These are phyloP conservation scores for Lepidothrix coronata DNA, from an alignment of 2,113 vertebrate species.

Conservation along the genomic window DNA sequence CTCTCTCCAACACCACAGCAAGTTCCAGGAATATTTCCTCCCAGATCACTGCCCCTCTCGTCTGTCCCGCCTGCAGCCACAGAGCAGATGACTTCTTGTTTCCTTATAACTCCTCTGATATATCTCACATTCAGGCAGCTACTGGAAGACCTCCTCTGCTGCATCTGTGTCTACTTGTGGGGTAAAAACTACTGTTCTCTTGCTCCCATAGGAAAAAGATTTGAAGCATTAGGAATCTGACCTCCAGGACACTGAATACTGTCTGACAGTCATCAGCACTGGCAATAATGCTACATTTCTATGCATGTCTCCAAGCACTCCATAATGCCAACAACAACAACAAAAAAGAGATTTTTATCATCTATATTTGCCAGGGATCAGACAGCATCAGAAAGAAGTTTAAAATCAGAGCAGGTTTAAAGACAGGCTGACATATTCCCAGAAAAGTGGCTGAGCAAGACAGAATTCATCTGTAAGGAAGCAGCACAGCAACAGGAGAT, in stretches of 20 bases:
- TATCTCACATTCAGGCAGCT: background rate
- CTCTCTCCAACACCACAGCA: background rate
- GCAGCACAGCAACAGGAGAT: background rate
- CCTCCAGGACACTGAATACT: background rate
- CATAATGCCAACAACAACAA: background rate
- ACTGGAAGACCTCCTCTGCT: background rate
- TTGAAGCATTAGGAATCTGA: background rate
- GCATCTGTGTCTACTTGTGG: background rate
- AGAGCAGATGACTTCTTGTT: background rate
- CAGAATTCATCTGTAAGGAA: background rate
- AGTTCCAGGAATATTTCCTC: background rate
- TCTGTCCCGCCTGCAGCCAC: background rate
- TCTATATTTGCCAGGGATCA: background rate
- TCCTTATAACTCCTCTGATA: background rate
- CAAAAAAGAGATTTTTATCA: background rate
- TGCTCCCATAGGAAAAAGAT: background rate
- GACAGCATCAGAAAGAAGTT: background rate
- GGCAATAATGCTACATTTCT: background rate
- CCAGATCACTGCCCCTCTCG: background rate
- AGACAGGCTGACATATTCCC: background rate
- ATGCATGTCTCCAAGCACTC: background rate
- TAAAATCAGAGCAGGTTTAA: background rate
- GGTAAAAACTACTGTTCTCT: background rate
- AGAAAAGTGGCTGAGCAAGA: background rate
- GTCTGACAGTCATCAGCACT: background rate